phyloP scores from a whole-genome alignment of 2,888 invertebrate genomes.

The Amiota mariae region DNA sequence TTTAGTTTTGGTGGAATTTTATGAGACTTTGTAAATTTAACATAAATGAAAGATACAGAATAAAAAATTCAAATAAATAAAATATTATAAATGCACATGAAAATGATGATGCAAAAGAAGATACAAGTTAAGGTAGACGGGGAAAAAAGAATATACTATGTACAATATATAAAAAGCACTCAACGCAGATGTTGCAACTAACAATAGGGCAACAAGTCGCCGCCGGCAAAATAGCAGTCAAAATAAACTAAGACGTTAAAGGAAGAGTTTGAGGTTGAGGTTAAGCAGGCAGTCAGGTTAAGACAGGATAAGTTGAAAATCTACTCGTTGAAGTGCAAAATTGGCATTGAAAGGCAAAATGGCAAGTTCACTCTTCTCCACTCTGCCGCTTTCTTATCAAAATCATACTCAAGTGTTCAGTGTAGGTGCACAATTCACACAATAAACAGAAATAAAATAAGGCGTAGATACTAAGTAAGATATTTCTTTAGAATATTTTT shows the following conservation, averaged over 20 bases:
- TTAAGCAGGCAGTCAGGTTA: constrained; percentile 35
- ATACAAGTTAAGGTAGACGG: too few species aligned
- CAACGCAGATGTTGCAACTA: constrained; percentile 34
- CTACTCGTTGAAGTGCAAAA: constrained; percentile 59
- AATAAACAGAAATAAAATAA: too few species aligned
- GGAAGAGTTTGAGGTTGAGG: too few species aligned
- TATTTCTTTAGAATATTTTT: too few species aligned
- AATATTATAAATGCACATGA: constrained; percentile 11
- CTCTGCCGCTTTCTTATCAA: background rate
- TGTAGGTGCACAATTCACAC: too few species aligned
- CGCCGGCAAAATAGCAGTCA: constrained; percentile 40
- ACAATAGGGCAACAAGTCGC: constrained; percentile 69
- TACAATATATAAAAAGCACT: constrained; percentile 41
- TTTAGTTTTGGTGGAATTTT: too few species aligned
- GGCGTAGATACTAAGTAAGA: too few species aligned
- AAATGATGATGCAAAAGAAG: background rate
- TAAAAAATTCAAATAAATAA: constrained; percentile 18
- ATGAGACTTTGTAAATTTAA: too few species aligned
- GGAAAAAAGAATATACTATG: background rate
- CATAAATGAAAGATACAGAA: background rate
- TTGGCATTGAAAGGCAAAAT: constrained; percentile 63
- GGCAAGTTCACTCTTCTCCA: too few species aligned
- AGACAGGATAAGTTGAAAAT: constrained; percentile 34
- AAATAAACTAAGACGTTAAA: constrained; percentile 8
- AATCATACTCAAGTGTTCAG: background rate